Percentiles rank a stretch among this genome's conserved stretches.
These are phyloP conservation scores for Drosophila athabasca DNA, from an alignment of 1,140 invertebrate species.

Conservation along the genomic window DNA sequence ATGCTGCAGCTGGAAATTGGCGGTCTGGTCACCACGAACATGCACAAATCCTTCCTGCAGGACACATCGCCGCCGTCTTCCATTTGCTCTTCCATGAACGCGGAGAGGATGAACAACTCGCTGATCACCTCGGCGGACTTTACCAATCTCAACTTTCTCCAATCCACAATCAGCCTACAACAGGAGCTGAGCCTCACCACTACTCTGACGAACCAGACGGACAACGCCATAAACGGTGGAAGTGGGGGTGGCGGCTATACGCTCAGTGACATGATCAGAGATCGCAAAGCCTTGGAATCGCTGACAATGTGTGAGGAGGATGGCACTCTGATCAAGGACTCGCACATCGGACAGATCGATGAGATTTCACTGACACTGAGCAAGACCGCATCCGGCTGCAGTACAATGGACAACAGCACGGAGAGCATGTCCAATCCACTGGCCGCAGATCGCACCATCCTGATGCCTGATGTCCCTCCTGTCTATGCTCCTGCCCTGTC, in stretches of 20 bases:
- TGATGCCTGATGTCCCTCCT: background rate
- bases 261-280: constrained; percentile 74
- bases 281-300: constrained; percentile 74
- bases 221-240: constrained; percentile 21
- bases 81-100: constrained; percentile 78
- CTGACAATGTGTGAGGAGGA: constrained; percentile 77
- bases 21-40: constrained; percentile 72
- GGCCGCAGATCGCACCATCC: constrained; percentile 9
- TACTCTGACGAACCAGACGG: constrained; percentile 40
- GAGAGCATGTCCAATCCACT: constrained; percentile 69
- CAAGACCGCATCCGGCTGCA: constrained; percentile 77
- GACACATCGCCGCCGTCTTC: constrained; percentile 82
- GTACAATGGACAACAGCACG: constrained; percentile 81
- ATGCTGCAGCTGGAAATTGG: constrained; percentile 77
- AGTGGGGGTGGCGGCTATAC: constrained; percentile 54
- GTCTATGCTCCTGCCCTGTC: constrained; percentile 38
- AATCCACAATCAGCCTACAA: constrained; percentile 69
- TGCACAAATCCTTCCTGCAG: constrained; percentile 81
- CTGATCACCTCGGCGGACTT: constrained; percentile 82
- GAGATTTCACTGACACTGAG: constrained; percentile 75
- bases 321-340: constrained; percentile 78
- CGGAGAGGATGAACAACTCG: constrained; percentile 78
- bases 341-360: constrained; percentile 80
- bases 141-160: constrained; percentile 77
- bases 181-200: constrained; percentile 51